phyloP scores from a whole-genome alignment of 2,797 vertebrate species.

The Chaunax sp. region DNA sequence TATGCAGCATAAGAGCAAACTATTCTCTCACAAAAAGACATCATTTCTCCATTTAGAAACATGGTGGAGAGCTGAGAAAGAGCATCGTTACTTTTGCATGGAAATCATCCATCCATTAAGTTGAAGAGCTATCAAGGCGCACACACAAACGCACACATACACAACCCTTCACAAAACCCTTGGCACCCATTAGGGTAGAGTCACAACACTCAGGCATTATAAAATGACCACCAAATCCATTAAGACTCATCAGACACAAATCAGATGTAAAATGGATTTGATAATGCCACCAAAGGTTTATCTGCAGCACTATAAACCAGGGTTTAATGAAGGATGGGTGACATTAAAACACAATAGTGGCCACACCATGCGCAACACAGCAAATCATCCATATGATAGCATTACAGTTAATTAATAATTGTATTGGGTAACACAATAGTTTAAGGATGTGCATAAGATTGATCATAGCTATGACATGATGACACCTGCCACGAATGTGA shows the following conservation, averaged over 20 bases:
- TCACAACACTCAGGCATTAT: conserved; percentile 53
- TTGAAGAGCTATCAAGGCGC: conserved; percentile 29
- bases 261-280: conserved; percentile 59
- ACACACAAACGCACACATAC: background rate
- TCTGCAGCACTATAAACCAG: conserved; percentile 41
- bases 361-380: conserved; percentile 3
- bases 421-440: background rate
- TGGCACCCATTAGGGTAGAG: conserved; percentile 51
- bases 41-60: conserved; percentile 71
- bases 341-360: conserved; percentile 41
- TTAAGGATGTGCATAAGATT: background rate
- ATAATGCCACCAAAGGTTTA: conserved; percentile 58
- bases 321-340: conserved; percentile 56
- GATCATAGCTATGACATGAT: too few species aligned
- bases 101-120: conserved; percentile 57
- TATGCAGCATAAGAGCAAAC: conserved; percentile 41
- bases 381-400: conserved; percentile 14
- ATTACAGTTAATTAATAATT: conserved; percentile 30
- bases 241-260: conserved; percentile 55
- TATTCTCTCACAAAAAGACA: conserved; percentile 54
- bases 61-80: conserved; percentile 44
- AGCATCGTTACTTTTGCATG: conserved; percentile 63
- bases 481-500: too few species aligned
- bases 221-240: conserved; percentile 64
- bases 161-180: conserved; percentile 45